A percentile compares a stretch with the other conserved stretches of the same genome.
These are phyloP conservation scores for Poecilia picta DNA, from an alignment of 2,797 vertebrate species.

Conservation along the genomic window DNA sequence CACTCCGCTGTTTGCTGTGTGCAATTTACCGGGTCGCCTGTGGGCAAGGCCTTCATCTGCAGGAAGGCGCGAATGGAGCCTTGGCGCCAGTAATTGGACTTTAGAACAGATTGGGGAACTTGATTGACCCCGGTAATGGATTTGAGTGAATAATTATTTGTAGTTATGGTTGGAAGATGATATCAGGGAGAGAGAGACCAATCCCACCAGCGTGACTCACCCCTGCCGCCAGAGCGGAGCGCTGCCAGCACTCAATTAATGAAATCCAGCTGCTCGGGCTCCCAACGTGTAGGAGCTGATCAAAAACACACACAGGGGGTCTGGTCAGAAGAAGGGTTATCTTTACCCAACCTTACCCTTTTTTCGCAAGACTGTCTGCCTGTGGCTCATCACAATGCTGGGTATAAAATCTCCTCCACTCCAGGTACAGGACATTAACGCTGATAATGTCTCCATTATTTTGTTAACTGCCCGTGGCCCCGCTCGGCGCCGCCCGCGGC, in stretches of 20 bases:
- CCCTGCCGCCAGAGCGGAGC: conserved; percentile 75
- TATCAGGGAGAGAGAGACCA: conserved; percentile 76
- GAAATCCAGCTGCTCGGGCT: conserved; percentile 83
- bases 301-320: conserved; percentile 64
- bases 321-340: conserved; percentile 74
- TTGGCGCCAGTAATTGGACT: conserved; percentile 81
- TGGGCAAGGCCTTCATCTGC: conserved; percentile 73
- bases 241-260: conserved; percentile 82
- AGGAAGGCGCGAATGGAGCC: conserved; percentile 69
- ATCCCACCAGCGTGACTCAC: conserved; percentile 79
- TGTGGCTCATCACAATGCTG: conserved; percentile 72
- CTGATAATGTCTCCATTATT: conserved; percentile 77
- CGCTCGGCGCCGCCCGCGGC: conserved; percentile 59
- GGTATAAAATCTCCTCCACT: conserved; percentile 76
- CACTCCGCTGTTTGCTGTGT: conserved; percentile 67
- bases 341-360: conserved; percentile 68
- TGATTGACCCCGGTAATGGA: conserved; percentile 83
- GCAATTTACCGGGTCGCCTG: conserved; percentile 72
- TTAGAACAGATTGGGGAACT: conserved; percentile 81
- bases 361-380: conserved; percentile 58
- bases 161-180: conserved; percentile 82
- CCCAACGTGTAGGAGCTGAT: conserved; percentile 71
- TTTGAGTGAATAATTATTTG: conserved; percentile 87
- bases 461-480: conserved; percentile 66
- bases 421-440: conserved; percentile 74